Base-by-base conservation (phyloP, 2,797 vertebrate species). In the Myiotriccus ornatus region DNA sequence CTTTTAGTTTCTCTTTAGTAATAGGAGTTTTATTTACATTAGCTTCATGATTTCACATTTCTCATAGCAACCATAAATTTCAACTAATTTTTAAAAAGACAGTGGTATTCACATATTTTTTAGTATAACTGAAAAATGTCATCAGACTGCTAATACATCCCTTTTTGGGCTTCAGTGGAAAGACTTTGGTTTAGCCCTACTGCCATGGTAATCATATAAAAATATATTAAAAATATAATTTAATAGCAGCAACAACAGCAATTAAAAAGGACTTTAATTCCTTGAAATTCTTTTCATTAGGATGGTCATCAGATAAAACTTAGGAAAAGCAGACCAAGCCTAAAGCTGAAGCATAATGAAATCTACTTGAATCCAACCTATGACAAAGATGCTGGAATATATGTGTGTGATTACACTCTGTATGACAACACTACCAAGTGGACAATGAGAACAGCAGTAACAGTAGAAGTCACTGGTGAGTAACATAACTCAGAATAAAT, bases 391-490 rank as follows among this genome's bases (percentile, higher is more conserved):
- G 60, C 89, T 87, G 98, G 97, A 68, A 90, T 10, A 1, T 98
- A 98, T 1, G 74, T 96, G 4, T 98, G 98, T 86, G 98, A 98
- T 85, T 97, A 98, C n/a, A 73, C 18, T 23, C 44, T 97, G 7
- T 50, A 55, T 37, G 94, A 96, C n/a, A 96, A 95, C 11, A 43
- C 34, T 35, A 95, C 82, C 8, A 50, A 79, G 4, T 97, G 97
- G 97, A 98, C 74, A 78, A 68, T 98, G 71, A 97, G 98, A 97
- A 97, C 97, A 60, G 53, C 92, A 68, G 62, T 97, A 56, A 91
- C 87, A 41, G 94, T 98, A 78, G 90, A 56, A 81, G 93, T 98
- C 49, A 94, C 89, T 9, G 77, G 98, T 98, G 94, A 97, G 97
- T 97, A 37, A 59, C 32, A 39, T 2, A 79, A 59, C 57, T 75